phyloP scores from a whole-genome alignment of 2,888 invertebrate genomes.

The Lochmaea crataegi region DNA sequence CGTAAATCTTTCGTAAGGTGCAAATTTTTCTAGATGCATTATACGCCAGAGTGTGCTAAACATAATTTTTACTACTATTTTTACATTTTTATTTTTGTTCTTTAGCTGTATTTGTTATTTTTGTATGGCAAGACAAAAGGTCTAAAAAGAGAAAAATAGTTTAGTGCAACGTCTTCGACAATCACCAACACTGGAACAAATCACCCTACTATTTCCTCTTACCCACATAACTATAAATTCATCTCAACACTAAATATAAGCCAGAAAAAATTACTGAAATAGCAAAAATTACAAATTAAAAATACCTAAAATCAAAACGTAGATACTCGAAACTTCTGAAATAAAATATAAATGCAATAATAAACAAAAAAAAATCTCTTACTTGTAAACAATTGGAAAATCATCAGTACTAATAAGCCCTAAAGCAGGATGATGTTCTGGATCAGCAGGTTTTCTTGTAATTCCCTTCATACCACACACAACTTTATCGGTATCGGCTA shows the following conservation, averaged over 20 bases:
- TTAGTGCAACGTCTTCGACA: conserved; percentile 43
- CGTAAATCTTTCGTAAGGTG: conserved; percentile 43
- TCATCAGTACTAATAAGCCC: conserved; percentile 87
- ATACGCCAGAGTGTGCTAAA: conserved; percentile 53
- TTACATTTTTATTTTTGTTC: conserved; percentile 41
- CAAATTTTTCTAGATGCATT: conserved; percentile 48
- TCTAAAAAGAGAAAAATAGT: conserved; percentile 59
- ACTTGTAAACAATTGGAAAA: conserved; percentile 87
- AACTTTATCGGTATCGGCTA: conserved; percentile 88
- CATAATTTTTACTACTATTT: conserved; percentile 49
- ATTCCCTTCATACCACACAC: conserved; percentile 88
- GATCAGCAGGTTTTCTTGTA: conserved; percentile 76
- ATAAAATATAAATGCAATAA: conserved; percentile 16
- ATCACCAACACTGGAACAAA: conserved; percentile 20
- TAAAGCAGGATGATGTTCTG: conserved; percentile 78
- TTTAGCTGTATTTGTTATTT: conserved; percentile 45
- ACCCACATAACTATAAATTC: not conserved
- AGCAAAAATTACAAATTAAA: not conserved
- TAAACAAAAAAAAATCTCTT: conserved; percentile 63
- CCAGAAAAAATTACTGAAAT: too few relatives aligned
- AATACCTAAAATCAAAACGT: conserved; percentile 23
- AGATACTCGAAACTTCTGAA: conserved; percentile 23
- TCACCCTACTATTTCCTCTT: not conserved
- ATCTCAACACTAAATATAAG: too few relatives aligned
- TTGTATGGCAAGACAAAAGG: conserved; percentile 51